Base-by-base conservation (phyloP, 2,113 vertebrate genomes). In the Okapia johnstoni region DNA sequence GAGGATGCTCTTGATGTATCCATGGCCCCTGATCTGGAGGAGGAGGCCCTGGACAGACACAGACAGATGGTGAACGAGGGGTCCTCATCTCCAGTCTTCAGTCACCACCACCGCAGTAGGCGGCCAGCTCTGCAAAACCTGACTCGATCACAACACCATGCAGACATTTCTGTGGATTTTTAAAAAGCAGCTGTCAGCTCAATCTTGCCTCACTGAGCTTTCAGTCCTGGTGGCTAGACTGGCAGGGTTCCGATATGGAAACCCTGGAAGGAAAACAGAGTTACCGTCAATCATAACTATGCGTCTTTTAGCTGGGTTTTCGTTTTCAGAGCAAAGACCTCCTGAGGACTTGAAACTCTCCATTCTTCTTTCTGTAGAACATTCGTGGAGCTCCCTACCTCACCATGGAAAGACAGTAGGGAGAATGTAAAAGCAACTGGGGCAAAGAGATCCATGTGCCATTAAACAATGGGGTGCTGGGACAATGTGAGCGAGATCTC, bases 311-410 rank as follows among this genome's bases (percentile, higher is more conserved):
- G 26, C 63, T 97, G 40, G 10, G 12, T 55, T 50, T 90, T 85
- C 92, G 28, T 90, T 87, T 92, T 96, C 93, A 96, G 97, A 97
- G 92, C 80, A 61, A 84, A 94, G 73, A 58, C 70, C 85, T 80
- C 85, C 93, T 36, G 73, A 95, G 61, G 77, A 61, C 89, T 46
- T n/a, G 43, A 84, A 97, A 54, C 4, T 2, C 73, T 58, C 54
- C 28, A 60, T 94, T 92, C 57, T 94, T 93, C 61, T 93, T 96
- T 79, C 54, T 85, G 25, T 66, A 55, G 76, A 61, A 79, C 46
- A n/a, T 13, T 16, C 1, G 2, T 25, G 83, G 87, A 48, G n/a
- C n/a, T 63, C 28, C 55, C 58, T 23, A 48, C 8, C n/a, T 76
- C 36, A 28, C 2, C 25, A 3, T 25, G 14, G 79, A 66, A 76